These are phyloP conservation scores for Callaeas wilsoni DNA, from an alignment of 2,113 vertebrate genomes.

Conservation along the genomic window DNA sequence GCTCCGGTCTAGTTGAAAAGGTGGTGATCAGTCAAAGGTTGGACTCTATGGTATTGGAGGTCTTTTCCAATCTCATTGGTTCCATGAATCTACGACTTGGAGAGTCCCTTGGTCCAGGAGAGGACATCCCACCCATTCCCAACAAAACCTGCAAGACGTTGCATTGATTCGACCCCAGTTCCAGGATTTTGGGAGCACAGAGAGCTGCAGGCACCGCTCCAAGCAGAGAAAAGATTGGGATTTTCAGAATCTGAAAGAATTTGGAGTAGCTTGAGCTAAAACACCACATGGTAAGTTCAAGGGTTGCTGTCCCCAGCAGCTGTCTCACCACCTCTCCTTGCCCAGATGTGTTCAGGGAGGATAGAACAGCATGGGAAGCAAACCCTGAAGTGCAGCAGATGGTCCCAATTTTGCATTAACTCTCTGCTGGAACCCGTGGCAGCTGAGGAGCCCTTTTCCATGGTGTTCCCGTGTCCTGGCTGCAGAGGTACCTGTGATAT, in stretches of 20 bases:
- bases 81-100: neutral
- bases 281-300: neutral
- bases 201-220: neutral
- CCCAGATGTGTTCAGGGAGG: neutral
- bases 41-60: neutral
- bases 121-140: neutral
- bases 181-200: rapidly evolving
- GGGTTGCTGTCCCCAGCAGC: neutral
- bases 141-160: rapidly evolving
- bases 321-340: neutral
- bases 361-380: neutral
- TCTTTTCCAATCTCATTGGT: neutral
- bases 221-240: neutral
- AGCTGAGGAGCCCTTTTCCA: neutral
- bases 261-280: neutral
- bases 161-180: rapidly evolving
- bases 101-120: neutral
- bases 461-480: neutral
- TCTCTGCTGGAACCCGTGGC: neutral
- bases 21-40: neutral
- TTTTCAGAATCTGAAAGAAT: neutral
- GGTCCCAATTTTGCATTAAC: neutral
- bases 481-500: neutral
- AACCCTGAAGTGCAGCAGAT: neutral
- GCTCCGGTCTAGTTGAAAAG: neutral